Evolutionary conservation across 1,140 invertebrate species (phyloP).

Genomic region (Heterodera carotae): DNA sequence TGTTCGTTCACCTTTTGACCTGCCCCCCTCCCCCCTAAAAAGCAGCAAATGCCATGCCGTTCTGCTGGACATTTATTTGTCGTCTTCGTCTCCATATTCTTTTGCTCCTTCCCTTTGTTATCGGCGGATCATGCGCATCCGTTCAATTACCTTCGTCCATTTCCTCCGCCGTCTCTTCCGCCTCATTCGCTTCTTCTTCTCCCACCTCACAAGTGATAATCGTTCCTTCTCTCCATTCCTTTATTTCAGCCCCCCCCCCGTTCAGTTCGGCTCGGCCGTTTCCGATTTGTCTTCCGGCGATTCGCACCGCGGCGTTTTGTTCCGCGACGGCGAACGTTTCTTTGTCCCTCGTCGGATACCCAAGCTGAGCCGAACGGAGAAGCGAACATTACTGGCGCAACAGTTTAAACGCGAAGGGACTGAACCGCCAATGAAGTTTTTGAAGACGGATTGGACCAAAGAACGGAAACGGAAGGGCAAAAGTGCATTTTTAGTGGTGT

Average conservation of each 20-base stretch:
- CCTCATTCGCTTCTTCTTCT: neutral
- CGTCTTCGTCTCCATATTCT: neutral
- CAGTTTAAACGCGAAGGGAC: conserved; percentile 9
- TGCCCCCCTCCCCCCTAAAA: neutral
- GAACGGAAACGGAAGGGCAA: neutral
- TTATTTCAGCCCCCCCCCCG: neutral
- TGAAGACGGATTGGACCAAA: conserved; percentile 17
- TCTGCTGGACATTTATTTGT: neutral
- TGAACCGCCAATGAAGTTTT: neutral
- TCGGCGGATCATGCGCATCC: neutral
- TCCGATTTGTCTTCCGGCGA: conserved; percentile 15
- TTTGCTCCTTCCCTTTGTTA: neutral
- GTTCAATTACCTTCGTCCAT: no score
- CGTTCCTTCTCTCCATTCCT: neutral
- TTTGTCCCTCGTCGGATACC: conserved; percentile 42
- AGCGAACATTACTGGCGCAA: conserved; percentile 27
- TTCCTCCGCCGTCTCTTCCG: neutral
- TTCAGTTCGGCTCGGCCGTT: neutral
- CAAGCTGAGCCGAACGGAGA: conserved; percentile 39
- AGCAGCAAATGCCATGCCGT: neutral
- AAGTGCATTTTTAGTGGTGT: conserved; percentile 5
- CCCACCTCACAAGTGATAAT: no score
- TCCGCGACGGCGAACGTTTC: conserved; percentile 34
- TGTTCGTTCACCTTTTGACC: neutral
- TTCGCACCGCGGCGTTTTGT: conserved; percentile 24